Evolutionary conservation across 1,140 invertebrate genomes (phyloP), one percentile per base, ranked within the genome.

Genomic region (Hylyphantes graminicola): DNA sequence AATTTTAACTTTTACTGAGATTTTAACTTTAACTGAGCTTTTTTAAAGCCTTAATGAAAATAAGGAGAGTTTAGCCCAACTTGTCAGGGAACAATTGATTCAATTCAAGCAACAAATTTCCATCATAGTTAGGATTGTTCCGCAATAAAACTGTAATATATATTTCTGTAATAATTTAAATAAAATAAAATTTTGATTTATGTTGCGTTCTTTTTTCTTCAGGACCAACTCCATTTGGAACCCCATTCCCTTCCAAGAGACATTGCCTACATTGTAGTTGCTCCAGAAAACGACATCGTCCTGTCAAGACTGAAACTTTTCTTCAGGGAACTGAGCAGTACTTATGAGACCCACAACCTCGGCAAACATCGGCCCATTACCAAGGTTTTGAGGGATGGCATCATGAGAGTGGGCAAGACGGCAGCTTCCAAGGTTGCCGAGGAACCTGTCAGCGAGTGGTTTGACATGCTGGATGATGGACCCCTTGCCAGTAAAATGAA

Each of bases 161-260:
- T 35, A 35, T 35, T 35, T 35, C 35, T 35, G 35, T 35, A 35
- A 35, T 35, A 35, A 35, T 35, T 35, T 35, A 35, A 35, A 35
- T 35, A 35, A 1, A 35, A 35, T 65, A 9, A 2, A 65, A 65
- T 12, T 21, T 19, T 21, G 11, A 53, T 70, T 17, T 19, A 17
- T 17, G 0, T 17, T 70, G 19, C 51, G 11, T 70, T 19, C 17
- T 72, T 70, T 70, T 63, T n/a, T 15, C 17, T 55, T 11, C 75
- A 85, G 83, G 97, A 99, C 89, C 96, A 97, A 88, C 91, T 98
- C 0, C 91, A 96, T 0, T 90, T 99, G 4, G 97, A 99, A 89
- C 98, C 98, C 0, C 98, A 97, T 89, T 94, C 96, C 10, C 95
- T 96, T 88, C 92, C 94, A 0, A 92, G 97, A 50, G 97, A 99